Conservation (phyloP, 1,140 invertebrate genomes). For the Microplitis mediator region DNA sequence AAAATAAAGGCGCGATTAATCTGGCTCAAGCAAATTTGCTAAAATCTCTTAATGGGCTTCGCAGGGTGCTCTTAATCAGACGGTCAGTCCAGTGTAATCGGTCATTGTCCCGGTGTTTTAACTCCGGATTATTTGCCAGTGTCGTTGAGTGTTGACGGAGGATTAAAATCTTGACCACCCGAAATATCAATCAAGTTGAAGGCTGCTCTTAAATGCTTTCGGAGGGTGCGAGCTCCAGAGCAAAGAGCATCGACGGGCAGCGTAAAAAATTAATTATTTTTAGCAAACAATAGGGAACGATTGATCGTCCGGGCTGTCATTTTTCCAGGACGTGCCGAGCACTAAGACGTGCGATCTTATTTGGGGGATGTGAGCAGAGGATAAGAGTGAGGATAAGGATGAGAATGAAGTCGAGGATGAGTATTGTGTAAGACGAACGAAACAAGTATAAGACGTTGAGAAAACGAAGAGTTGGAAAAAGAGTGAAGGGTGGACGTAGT, state of each 20-base stretch:
- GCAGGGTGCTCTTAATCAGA: conserved; percentile 25
- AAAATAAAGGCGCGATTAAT: too few relatives aligned
- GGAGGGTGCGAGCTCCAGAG: too few relatives aligned
- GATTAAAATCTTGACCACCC: conserved; percentile 20
- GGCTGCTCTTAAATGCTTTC: too few relatives aligned
- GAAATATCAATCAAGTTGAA: conserved; percentile 1
- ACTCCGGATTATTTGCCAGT: conserved; percentile 26
- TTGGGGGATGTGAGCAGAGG: conserved; percentile 33
- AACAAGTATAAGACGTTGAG: conserved; percentile 42
- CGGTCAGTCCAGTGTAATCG: conserved; percentile 26
- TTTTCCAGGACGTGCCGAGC: not conserved
- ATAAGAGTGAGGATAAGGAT: too few relatives aligned
- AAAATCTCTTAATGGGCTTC: too few relatives aligned
- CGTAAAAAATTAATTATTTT: not conserved
- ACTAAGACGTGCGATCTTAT: conserved; percentile 42
- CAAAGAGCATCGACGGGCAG: too few relatives aligned
- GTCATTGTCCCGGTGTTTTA: conserved; percentile 36
- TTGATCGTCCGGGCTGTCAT: too few relatives aligned
- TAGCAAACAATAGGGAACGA: too few relatives aligned
- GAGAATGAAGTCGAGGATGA: conserved; percentile 10
- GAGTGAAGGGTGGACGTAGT: conserved; percentile 5
- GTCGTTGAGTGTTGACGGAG: conserved; percentile 24
- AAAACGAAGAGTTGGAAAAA: not conserved
- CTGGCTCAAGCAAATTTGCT: too few relatives aligned
- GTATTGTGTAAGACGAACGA: conserved; percentile 41